Percentiles rank a stretch among this genome's conserved stretches.
phyloP scores from a whole-genome alignment of 2,797 vertebrate genomes.

The Enteromius anoplus region DNA sequence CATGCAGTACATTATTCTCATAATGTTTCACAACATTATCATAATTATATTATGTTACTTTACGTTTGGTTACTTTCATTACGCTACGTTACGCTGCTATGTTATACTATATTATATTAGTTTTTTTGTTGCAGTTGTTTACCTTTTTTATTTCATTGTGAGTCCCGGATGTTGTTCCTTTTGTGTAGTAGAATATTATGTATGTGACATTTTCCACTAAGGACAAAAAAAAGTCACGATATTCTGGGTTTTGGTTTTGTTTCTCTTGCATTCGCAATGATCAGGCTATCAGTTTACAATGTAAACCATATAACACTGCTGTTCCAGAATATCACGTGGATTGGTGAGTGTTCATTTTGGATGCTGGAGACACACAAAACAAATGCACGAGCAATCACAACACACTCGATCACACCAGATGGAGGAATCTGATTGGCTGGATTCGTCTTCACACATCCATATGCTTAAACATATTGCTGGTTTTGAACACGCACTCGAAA shows the following conservation, averaged over 20 bases:
- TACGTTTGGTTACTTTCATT: too few relatives aligned
- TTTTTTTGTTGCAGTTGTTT: neutral
- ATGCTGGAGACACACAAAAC: slow-evolving; percentile 2
- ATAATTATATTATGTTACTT: neutral
- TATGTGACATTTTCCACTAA: neutral
- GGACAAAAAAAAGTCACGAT: neutral
- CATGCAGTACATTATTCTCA: neutral
- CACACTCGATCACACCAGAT: slow-evolving; percentile 15
- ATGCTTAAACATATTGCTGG: slow-evolving; percentile 12
- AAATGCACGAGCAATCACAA: neutral
- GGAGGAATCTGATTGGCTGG: slow-evolving; percentile 30
- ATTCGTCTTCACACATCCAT: slow-evolving; percentile 5
- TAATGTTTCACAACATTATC: neutral
- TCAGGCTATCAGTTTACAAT: neutral
- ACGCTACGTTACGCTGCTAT: too few relatives aligned
- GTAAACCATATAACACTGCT: neutral
- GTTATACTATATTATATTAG: neutral
- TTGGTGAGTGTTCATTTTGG: neutral
- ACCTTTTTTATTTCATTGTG: neutral
- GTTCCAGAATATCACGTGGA: neutral
- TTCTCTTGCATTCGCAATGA: neutral
- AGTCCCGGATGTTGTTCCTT: neutral
- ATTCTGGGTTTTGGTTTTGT: neutral
- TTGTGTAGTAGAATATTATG: neutral
- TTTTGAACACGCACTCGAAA: neutral